phyloP scores from a whole-genome alignment of 2,888 invertebrate genomes.

The Colostygia pectinataria region DNA sequence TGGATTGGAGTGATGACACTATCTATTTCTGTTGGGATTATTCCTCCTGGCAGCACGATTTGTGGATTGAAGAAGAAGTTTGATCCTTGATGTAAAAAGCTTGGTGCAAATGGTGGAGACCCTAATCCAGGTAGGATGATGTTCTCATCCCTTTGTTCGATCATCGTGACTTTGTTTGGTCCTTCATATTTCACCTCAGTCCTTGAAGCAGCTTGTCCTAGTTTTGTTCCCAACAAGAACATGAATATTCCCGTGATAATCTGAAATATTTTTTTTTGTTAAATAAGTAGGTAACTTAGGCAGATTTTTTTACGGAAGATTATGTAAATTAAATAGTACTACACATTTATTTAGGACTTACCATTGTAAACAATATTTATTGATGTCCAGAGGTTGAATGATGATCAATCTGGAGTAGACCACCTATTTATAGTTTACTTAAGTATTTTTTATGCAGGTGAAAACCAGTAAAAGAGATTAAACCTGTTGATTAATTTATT shows the following conservation, averaged over 20 bases:
- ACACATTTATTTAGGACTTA: constrained; percentile 11
- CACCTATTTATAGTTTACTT: constrained; percentile 20
- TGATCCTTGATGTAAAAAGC: constrained; percentile 48
- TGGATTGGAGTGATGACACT: constrained; percentile 22
- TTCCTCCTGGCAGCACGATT: constrained; percentile 33
- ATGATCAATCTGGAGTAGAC: not conserved
- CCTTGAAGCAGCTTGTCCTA: constrained; percentile 26
- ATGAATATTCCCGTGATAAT: constrained; percentile 33
- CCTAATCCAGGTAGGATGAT: constrained; percentile 23
- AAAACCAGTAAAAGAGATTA: constrained; percentile 8
- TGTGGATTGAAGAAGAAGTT: constrained; percentile 53
- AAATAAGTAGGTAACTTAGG: too few relatives aligned
- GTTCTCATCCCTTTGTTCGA: constrained; percentile 31
- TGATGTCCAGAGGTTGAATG: constrained; percentile 12
- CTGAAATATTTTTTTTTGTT: constrained; percentile 36
- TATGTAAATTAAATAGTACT: too few relatives aligned
- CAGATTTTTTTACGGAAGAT: too few relatives aligned
- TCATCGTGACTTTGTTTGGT: constrained; percentile 35
- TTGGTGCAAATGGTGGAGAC: constrained; percentile 34
- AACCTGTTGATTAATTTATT: constrained; percentile 25
- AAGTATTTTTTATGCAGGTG: constrained; percentile 4
- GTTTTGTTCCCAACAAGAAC: constrained; percentile 40
- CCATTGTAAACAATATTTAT: constrained; percentile 15
- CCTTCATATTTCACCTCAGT: constrained; percentile 32
- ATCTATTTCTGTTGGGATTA: constrained; percentile 31